A percentile compares a stretch with the other conserved stretches of the same genome.
Conservation (phyloP, 2,888 invertebrate genomes). For the Drosophila putrida region DNA sequence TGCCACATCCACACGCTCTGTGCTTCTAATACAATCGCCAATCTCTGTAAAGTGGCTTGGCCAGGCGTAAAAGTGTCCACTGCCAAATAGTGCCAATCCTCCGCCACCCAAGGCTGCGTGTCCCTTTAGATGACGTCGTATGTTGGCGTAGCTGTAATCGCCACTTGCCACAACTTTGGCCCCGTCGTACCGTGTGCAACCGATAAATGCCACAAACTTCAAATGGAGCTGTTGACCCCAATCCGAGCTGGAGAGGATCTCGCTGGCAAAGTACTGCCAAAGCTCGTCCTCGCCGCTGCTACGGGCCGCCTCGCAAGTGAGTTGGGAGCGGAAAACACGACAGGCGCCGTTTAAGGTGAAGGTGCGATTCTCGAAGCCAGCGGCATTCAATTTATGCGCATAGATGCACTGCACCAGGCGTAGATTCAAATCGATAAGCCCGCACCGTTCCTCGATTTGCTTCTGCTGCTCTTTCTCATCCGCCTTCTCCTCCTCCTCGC, state of each 20-base stretch:
- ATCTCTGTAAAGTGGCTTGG: slow-evolving; percentile 90
- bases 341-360: slow-evolving; percentile 93
- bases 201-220: slow-evolving; percentile 96
- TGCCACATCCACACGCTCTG: slow-evolving; percentile 89
- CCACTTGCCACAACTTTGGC: slow-evolving; percentile 87
- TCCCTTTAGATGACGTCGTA: slow-evolving; percentile 90
- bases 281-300: slow-evolving; percentile 91
- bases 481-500: slow-evolving; percentile 86
- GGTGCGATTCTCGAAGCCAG: slow-evolving; percentile 89
- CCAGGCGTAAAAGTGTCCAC: slow-evolving; percentile 96
- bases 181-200: slow-evolving; percentile 93
- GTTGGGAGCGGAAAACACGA: slow-evolving; percentile 90
- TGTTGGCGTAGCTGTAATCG: slow-evolving; percentile 89
- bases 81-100: slow-evolving; percentile 95
- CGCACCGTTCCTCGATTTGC: slow-evolving; percentile 87
- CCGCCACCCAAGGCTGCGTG: slow-evolving; percentile 97
- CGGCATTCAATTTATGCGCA: slow-evolving; percentile 94
- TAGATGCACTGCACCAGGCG: slow-evolving; percentile 94
- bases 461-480: slow-evolving; percentile 80
- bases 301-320: slow-evolving; percentile 90
- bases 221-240: slow-evolving; percentile 86
- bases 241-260: slow-evolving; percentile 90
- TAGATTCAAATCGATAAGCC: slow-evolving; percentile 91
- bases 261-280: slow-evolving; percentile 93
- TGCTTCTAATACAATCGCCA: slow-evolving; percentile 85